Base-by-base conservation (phyloP, 2,888 invertebrate species). In the Fabriciana adippe region DNA sequence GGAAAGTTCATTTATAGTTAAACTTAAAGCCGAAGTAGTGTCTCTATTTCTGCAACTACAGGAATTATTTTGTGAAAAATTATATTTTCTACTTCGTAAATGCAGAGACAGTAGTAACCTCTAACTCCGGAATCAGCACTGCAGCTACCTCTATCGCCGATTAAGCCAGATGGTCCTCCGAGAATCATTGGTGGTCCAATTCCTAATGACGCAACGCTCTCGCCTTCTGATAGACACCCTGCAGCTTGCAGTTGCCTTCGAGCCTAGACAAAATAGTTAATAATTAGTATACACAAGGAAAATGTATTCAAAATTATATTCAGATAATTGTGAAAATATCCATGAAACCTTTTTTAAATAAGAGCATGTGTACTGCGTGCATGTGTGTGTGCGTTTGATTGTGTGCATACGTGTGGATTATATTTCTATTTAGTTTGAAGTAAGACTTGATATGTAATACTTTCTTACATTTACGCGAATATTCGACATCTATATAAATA, bases 51-150 rank as follows among this genome's bases (percentile, higher is more conserved):
- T 6, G 13, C 13, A 26, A 13, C 18, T 14, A 18, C 3, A 53
- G 53, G 15, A 21, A 47, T 21, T n/a, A n/a, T 6, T 45, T 16
- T 21, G 5, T 57, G 47, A 21, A 21, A 41, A 57, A n/a, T 11
- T 45, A 45, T 47, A 21, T 21, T 57, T 57, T 57, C 57, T 57
- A 47, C 47, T 47, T 57, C 26, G 26, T 47, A 26, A 41, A 57
- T n/a, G 47, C 47, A 47, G 47, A 61, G 50, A 61, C 26, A 61
- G 60, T 61, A 61, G 60, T 61, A 61, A 81, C 96, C 95, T 79
- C 97, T 93, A 18, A 97, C 96, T 6, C 97, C 97, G 31, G 97
- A 97, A 85, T 97, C 97, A 15, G 97, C 97, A 79, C 97, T 97
- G 89, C 97, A 97, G 79, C 97, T 97, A 72, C 97, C 97, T 54